A percentile compares a stretch with the other conserved stretches of the same genome.
Evolutionary conservation across 2,888 invertebrate genomes (phyloP).

Genomic region (Leptopilina myrica): DNA sequence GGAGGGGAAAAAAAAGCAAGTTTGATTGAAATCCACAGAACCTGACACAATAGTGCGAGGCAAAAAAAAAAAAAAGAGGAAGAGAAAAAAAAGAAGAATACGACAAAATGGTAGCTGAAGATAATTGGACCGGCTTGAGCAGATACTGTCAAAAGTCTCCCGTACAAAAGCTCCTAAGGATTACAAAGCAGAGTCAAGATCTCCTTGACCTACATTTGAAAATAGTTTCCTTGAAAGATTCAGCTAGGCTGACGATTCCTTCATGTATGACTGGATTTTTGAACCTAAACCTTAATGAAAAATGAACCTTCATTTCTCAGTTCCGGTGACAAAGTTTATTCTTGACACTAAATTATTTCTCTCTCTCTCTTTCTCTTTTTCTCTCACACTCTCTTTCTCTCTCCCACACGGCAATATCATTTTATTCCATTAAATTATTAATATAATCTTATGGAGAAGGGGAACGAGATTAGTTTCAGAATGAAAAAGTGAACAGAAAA

Average conservation of each 20-base stretch:
- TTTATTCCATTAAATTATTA: no score
- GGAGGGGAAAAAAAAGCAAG: slow-evolving; percentile 3
- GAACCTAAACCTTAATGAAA: slow-evolving; percentile 31
- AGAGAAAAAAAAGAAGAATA: slow-evolving; percentile 8
- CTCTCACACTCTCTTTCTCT: background rate
- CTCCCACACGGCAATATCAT: background rate
- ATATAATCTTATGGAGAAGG: no score
- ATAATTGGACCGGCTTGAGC: slow-evolving; percentile 58
- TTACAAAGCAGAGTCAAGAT: slow-evolving; percentile 39
- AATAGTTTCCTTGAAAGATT: slow-evolving; percentile 34
- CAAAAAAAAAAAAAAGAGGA: background rate
- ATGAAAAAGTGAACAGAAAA: no score
- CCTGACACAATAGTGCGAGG: slow-evolving; percentile 12
- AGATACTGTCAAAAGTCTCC: slow-evolving; percentile 52
- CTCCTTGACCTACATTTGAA: slow-evolving; percentile 51
- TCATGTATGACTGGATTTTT: slow-evolving; percentile 32
- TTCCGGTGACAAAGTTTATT: slow-evolving; percentile 3
- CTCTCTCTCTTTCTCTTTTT: background rate
- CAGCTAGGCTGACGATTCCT: slow-evolving; percentile 22
- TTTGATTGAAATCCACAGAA: slow-evolving; percentile 2
- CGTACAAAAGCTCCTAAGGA: slow-evolving; percentile 33
- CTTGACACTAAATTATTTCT: background rate
- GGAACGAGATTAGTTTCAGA: no score
- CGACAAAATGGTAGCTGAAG: slow-evolving; percentile 50
- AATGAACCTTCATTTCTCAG: slow-evolving; percentile 20